phyloP scores from a whole-genome alignment of 2,797 vertebrate genomes.

The Sarcophilus harrisii region DNA sequence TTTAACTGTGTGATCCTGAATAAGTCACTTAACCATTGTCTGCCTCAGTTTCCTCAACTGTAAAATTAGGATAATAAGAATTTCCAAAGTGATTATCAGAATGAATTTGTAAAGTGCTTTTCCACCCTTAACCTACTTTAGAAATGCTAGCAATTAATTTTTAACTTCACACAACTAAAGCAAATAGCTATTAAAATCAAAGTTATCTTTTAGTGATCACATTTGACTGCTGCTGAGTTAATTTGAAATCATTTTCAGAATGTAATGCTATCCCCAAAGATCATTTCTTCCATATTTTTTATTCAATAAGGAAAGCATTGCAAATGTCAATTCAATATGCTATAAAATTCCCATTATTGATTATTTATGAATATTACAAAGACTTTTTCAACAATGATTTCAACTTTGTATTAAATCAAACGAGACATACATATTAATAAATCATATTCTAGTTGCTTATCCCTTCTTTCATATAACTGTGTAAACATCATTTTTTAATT shows the following conservation, averaged over 20 bases:
- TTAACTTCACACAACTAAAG: constrained; percentile 23
- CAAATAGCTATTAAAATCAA: constrained; percentile 45
- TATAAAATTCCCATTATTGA: constrained; percentile 23
- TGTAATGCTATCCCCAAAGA: constrained; percentile 23
- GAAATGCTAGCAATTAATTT: constrained; percentile 20
- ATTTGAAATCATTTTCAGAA: constrained; percentile 40
- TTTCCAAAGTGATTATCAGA: neutral
- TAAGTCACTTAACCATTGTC: neutral
- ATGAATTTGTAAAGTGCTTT: neutral
- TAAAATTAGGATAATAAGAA: neutral
- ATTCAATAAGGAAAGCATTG: constrained; percentile 44
- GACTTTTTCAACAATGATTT: constrained; percentile 31
- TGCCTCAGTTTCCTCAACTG: neutral
- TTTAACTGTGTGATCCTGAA: neutral
- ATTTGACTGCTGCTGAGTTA: constrained; percentile 7
- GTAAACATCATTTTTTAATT: constrained; percentile 5
- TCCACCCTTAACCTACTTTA: neutral
- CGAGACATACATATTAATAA: neutral
- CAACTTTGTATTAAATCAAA: constrained; percentile 8
- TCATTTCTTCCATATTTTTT: neutral
- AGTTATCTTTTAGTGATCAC: constrained; percentile 23
- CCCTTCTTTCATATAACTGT: constrained; percentile 11
- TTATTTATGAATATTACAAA: constrained; percentile 32
- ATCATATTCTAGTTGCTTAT: constrained; percentile 8
- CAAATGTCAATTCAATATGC: neutral